Evolutionary conservation across 2,888 invertebrate species (phyloP), one percentile per base, ranked within the genome.

Genomic region (Microdon myrmicae): DNA sequence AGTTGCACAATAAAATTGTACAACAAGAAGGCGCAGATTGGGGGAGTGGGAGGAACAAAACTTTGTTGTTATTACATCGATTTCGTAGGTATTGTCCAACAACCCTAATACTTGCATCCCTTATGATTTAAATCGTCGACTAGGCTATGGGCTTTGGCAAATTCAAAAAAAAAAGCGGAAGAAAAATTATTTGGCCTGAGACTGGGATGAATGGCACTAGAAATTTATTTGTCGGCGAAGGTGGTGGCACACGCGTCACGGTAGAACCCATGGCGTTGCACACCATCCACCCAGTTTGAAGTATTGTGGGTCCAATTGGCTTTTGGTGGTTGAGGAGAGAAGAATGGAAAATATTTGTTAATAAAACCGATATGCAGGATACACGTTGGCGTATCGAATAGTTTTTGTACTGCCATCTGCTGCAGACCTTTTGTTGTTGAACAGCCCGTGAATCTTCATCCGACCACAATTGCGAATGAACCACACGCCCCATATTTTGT

Each of bases 11-110:
- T 39, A 39, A 26, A 37, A 43, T n/a, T n/a, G n/a, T n/a, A n/a
- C n/a, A n/a, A n/a, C n/a, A n/a, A n/a, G n/a, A n/a, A n/a, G n/a
- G n/a, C n/a, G n/a, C n/a, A n/a, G n/a, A n/a, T n/a, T n/a, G n/a
- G n/a, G 32, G 39, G 17, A 39, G 16, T 12, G 29, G 26, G 17
- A 51, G 25, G 28, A 54, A n/a, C n/a, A n/a, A n/a, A n/a, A 64
- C 37, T 48, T 58, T 44, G n/a, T 64, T 64, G 58, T 49, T 64
- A 64, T 56, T 56, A 64, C 37, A 64, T 64, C 61, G 61, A 64
- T 56, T 45, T 22, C 22, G 12, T 17, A 31, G 38, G 32, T 41
- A 38, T 37, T 47, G 56, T 58, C 47, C 47, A 64, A 43, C 38
- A 41, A 43, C 51, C 38, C 64, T 64, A 37, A 56, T 56, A 64